These are phyloP conservation scores for Nyctibius grandis DNA, from an alignment of 2,797 vertebrate species.

Conservation along the genomic window DNA sequence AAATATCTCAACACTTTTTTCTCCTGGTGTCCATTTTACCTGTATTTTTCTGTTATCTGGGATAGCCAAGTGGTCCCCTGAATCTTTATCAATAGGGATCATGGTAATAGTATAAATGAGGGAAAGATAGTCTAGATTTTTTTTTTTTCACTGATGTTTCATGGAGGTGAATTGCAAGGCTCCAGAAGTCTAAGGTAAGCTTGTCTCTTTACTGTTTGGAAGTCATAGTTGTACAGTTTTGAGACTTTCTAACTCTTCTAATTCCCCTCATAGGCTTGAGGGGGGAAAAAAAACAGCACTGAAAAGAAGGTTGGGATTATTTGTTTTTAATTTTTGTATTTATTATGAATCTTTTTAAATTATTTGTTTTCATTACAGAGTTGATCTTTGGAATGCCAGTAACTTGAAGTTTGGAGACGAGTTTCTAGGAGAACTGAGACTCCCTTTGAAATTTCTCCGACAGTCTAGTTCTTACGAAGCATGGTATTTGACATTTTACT, in stretches of 20 bases:
- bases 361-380: conserved; percentile 74
- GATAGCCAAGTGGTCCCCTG: not conserved
- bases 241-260: not conserved
- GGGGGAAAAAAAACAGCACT: not conserved
- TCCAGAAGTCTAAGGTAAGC: not conserved
- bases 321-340: not conserved
- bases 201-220: not conserved
- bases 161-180: not conserved
- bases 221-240: not conserved
- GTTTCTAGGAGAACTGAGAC: conserved; percentile 92
- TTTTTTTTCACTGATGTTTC: not conserved
- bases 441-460: conserved; percentile 88
- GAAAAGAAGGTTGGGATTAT: not conserved
- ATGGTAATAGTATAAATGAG: not conserved
- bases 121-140: not conserved
- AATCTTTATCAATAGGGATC: not conserved
- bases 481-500: conserved; percentile 79
- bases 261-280: not conserved
- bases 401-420: conserved; percentile 98
- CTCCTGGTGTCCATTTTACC: not conserved
- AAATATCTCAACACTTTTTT: not conserved
- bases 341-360: not conserved
- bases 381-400: conserved; percentile 97
- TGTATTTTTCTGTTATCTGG: not conserved
- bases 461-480: conserved; percentile 90